Evolutionary conservation across 2,888 invertebrate species (phyloP).

Genomic region (Hemaris fuciformis): DNA sequence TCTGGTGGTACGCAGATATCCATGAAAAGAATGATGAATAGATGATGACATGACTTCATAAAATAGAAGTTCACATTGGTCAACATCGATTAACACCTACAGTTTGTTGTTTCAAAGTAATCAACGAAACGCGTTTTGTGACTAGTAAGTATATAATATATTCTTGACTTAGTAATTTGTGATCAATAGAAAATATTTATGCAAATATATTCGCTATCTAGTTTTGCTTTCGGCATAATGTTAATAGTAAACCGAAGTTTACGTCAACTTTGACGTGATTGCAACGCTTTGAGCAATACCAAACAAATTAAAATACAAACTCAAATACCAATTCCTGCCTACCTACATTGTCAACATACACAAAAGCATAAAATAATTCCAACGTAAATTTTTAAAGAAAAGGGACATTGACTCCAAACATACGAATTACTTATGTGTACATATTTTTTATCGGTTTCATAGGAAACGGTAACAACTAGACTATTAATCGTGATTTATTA

Average conservation of each 20-base stretch:
- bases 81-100: background rate
- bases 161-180: background rate
- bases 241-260: background rate
- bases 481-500: too few species aligned
- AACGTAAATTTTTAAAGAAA: too few species aligned
- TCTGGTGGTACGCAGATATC: background rate
- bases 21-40: background rate
- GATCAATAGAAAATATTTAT: background rate
- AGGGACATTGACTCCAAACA: too few species aligned
- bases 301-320: too few species aligned
- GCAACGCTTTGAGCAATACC: too few species aligned
- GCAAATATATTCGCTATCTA: background rate
- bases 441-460: too few species aligned
- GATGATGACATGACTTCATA: background rate
- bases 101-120: background rate
- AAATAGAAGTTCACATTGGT: background rate
- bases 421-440: too few species aligned
- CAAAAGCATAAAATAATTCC: too few species aligned
- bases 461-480: too few species aligned
- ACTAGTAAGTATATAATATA: background rate
- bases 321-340: too few species aligned
- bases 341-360: too few species aligned
- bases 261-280: too few species aligned
- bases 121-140: background rate
- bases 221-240: background rate